Conservation (phyloP, 2,888 invertebrate species). For the Dendrolimus houi region DNA sequence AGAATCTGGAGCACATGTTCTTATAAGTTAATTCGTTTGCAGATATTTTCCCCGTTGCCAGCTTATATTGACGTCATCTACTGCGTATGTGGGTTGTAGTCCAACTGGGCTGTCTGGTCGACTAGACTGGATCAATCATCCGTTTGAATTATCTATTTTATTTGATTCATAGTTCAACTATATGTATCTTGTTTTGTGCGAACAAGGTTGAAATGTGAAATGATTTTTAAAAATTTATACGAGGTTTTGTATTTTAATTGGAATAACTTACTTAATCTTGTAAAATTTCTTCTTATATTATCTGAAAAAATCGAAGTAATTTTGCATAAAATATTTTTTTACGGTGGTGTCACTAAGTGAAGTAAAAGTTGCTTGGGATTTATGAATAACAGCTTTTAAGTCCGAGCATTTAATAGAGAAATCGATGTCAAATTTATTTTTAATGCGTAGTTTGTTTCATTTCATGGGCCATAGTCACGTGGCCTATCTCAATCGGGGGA, state of each 20-base stretch:
- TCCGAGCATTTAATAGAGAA: no score
- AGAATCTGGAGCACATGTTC: constrained; percentile 10
- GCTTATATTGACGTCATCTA: constrained; percentile 43
- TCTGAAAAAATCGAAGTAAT: no score
- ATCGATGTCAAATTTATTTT: background rate
- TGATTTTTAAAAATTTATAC: background rate
- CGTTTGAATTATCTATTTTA: background rate
- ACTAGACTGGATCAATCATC: background rate
- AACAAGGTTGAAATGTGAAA: background rate
- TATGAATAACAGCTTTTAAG: no score
- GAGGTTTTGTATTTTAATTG: no score
- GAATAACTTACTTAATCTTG: no score
- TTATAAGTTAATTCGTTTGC: constrained; percentile 34
- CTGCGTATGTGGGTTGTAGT: constrained; percentile 37
- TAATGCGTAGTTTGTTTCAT: constrained; percentile 5
- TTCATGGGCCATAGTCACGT: constrained; percentile 43
- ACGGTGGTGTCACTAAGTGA: no score
- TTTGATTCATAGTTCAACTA: background rate
- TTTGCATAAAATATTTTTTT: no score
- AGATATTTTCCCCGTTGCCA: constrained; percentile 31
- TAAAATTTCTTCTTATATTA: no score
- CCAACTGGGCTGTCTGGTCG: constrained; percentile 24
- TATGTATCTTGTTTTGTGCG: background rate
- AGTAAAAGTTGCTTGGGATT: no score
- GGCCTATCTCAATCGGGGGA: constrained; percentile 58